phyloP scores from a whole-genome alignment of 2,113 vertebrate genomes.

The Pluvianellus socialis region DNA sequence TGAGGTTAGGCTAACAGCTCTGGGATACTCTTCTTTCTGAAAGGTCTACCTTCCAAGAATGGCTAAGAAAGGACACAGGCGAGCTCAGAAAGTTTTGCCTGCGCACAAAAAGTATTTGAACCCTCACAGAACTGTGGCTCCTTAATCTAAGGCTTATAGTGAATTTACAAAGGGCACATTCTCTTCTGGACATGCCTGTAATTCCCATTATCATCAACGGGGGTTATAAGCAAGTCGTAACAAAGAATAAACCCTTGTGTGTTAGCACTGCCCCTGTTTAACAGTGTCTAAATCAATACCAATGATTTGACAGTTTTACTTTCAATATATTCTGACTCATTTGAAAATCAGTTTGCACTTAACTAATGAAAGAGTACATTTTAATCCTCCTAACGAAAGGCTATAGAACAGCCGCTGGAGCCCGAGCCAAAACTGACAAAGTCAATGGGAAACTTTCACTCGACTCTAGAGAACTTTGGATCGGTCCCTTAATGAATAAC shows the following conservation, averaged over 20 bases:
- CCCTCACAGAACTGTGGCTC: not conserved
- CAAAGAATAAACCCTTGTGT: conserved; percentile 51
- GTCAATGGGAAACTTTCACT: conserved; percentile 17
- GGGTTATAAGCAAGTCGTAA: not conserved
- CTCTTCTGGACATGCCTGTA: conserved; percentile 53
- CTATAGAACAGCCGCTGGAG: not conserved
- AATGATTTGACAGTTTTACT: conserved; percentile 33
- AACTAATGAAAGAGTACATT: conserved; percentile 61
- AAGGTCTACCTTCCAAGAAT: not conserved
- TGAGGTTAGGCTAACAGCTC: not conserved
- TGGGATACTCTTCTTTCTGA: not conserved
- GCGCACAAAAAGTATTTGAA: conserved; percentile 12
- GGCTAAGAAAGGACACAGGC: not conserved
- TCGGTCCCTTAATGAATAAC: not conserved
- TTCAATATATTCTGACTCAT: conserved; percentile 36
- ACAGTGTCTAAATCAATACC: conserved; percentile 55
- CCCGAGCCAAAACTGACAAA: not conserved
- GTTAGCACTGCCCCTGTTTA: conserved; percentile 32
- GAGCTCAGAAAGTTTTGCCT: not conserved
- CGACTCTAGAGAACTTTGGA: not conserved
- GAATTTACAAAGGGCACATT: conserved; percentile 56
- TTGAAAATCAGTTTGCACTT: conserved; percentile 57
- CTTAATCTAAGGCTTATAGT: conserved; percentile 35
- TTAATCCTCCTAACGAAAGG: conserved; percentile 51
- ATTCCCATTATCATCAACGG: conserved; percentile 58